phyloP scores from a whole-genome alignment of 2,888 invertebrate species.

The Coremacera marginata region DNA sequence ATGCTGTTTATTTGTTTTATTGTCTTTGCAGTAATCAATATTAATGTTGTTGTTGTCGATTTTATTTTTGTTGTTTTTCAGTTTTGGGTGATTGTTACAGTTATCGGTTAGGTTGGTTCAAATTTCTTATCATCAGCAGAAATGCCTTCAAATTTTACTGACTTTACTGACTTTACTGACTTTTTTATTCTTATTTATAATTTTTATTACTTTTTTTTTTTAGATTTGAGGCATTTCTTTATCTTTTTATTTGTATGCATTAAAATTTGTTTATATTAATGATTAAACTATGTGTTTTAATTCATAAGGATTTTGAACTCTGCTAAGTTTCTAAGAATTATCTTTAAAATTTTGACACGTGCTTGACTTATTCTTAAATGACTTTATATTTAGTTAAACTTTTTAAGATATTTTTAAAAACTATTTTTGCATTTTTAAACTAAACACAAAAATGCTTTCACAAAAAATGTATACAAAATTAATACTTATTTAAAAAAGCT shows the following conservation, averaged over 20 bases:
- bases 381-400: too few relatives aligned
- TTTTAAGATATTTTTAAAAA: too few relatives aligned
- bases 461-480: too few relatives aligned
- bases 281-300: too few relatives aligned
- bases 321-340: not conserved
- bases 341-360: not conserved
- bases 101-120: conserved; percentile 37
- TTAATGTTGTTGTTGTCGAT: not conserved
- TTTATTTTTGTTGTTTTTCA: not conserved
- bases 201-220: not conserved
- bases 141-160: not conserved
- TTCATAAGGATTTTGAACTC: not conserved
- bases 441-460: too few relatives aligned
- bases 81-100: conserved; percentile 36
- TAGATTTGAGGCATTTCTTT: not conserved
- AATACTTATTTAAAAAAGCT: too few relatives aligned
- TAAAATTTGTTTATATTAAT: too few relatives aligned
- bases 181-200: not conserved
- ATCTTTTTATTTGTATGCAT: not conserved
- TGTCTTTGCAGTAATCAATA: not conserved
- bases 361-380: too few relatives aligned
- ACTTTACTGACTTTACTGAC: not conserved
- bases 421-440: too few relatives aligned
- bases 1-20: conserved; percentile 11
- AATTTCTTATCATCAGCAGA: conserved; percentile 27